Base-by-base conservation (phyloP, 1,140 invertebrate species). In the Bacillus rossius region DNA sequence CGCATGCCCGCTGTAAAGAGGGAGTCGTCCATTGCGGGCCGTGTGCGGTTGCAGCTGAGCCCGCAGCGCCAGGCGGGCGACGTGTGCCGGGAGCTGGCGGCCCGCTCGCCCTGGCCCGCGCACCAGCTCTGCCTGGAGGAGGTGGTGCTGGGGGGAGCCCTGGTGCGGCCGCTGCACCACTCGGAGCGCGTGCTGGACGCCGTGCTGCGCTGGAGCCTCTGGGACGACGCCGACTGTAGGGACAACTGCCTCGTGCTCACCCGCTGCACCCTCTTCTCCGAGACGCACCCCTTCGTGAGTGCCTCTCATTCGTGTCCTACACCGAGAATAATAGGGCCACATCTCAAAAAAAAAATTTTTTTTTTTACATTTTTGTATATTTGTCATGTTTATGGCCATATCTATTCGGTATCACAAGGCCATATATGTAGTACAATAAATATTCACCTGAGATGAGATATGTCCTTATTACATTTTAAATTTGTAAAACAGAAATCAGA, bases 161-260 rank as follows among this genome's bases (percentile, higher is more conserved):
- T 94, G 66, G 80, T 83, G 55, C 75, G 92, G 5, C 86, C 89
- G 0, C 75, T 96, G 14, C 90, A 94, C 73, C 83, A 89, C 59
- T 80, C 82, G 26, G 89, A 92, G 65, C 80, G 84, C 55, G 81
- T 95, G 10, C 75, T 92, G 8, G 80, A 83, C 59, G 78, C 81
- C 3, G 81, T 82, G 0, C 74, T 84, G 5, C 79, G 84, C 41
- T 96, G 92, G 92, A 83, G 88, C 0, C 88, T 88, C 61, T 95
- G 92, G 92, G 85, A 90, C 42, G 83, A 89, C 47, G 78, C 80
- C 3, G 88, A 92, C 70, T 77, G 89, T 16, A 90, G 88, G 70
- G 81, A 91, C 63, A 93, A 92, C 67, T 84, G 86, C 65, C 73
- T 94, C 13, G 73, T 91, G n/a, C 71, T 93, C 7, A 85, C 75